These are phyloP conservation scores for Amblyopsis rosae DNA, from an alignment of 2,113 vertebrate species.

Conservation along the genomic window DNA sequence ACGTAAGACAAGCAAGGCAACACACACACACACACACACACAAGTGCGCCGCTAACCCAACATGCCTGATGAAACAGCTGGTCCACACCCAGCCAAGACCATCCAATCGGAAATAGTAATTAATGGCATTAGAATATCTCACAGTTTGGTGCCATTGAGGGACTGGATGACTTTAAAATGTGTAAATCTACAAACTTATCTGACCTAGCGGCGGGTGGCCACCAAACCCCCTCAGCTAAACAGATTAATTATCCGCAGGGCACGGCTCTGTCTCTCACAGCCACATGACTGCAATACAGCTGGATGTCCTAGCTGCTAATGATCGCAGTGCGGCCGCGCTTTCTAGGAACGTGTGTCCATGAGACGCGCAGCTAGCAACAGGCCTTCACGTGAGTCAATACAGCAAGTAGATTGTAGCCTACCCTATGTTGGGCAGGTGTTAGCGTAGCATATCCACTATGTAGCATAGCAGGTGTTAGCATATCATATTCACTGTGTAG, in stretches of 20 bases:
- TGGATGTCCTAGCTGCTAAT: conserved; percentile 54
- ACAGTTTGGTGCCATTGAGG: conserved; percentile 73
- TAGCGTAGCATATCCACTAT: no score
- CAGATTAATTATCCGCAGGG: conserved; percentile 71
- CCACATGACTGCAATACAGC: conserved; percentile 55
- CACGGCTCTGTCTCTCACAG: conserved; percentile 54
- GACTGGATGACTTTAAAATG: conserved; percentile 76
- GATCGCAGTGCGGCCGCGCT: conserved; percentile 51
- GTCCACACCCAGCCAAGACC: conserved; percentile 74
- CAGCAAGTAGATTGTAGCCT: no score
- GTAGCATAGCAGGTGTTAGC: no score
- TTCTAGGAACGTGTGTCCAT: conserved; percentile 43
- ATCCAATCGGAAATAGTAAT: conserved; percentile 80
- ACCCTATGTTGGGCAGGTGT: no score
- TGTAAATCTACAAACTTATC: conserved; percentile 75
- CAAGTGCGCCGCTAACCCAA: conserved; percentile 11
- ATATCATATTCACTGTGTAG: no score
- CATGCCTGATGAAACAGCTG: conserved; percentile 75
- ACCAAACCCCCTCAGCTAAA: conserved; percentile 68
- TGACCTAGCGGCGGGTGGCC: conserved; percentile 62
- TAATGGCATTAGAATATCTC: conserved; percentile 77
- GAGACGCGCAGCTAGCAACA: neutral
- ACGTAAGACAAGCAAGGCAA: neutral
- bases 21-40: conserved; percentile 12
- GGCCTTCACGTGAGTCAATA: no score